These are phyloP conservation scores for Halcyon malimbica DNA, from an alignment of 2,113 vertebrate genomes.

Conservation along the genomic window DNA sequence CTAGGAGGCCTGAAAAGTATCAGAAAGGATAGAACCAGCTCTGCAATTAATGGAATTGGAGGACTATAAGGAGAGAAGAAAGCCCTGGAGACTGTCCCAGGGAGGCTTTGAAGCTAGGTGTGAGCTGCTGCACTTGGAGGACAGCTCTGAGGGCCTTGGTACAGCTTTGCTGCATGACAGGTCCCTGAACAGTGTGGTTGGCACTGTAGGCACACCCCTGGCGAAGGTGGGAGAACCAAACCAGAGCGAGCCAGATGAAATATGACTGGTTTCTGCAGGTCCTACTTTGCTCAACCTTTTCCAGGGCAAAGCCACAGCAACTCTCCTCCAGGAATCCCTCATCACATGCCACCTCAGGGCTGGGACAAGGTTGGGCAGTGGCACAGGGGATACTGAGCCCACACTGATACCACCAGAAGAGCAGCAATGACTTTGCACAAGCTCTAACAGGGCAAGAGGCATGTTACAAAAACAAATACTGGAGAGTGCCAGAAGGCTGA, in stretches of 20 bases:
- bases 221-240: background rate
- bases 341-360: background rate
- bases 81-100: background rate
- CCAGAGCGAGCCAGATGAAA: background rate
- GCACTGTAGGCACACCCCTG: rapidly evolving
- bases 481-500: background rate
- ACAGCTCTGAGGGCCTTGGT: background rate
- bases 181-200: background rate
- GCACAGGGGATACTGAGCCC: background rate
- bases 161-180: background rate
- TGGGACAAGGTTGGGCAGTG: background rate
- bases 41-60: background rate
- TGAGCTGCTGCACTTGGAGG: background rate
- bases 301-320: background rate
- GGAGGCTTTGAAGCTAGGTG: background rate
- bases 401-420: rapidly evolving
- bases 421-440: background rate
- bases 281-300: background rate
- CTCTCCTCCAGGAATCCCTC: background rate
- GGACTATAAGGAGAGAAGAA: background rate
- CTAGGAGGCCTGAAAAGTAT: background rate
- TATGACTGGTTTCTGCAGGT: background rate
- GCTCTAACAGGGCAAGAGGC: background rate
- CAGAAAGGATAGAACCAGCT: background rate
- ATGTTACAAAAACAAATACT: background rate